Evolutionary conservation across 1,140 invertebrate genomes (phyloP), one percentile per base, ranked within the genome.

Genomic region (Megalopta genalis): DNA sequence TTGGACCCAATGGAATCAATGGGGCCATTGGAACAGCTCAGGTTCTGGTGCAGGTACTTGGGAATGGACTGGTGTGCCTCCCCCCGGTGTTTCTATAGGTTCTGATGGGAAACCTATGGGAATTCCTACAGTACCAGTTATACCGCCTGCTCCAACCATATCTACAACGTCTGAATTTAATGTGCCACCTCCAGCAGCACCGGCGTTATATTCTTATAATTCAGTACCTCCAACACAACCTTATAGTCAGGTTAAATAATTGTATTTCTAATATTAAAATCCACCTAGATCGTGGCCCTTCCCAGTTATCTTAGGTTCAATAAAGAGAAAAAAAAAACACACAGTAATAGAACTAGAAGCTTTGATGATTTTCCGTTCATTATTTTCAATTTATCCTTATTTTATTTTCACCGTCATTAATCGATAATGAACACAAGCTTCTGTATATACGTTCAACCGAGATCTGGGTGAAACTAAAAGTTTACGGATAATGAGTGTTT

Each of bases 1-100:
- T 65, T 95, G 95, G 94, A 93, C 92, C 80, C 93, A 93, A 63
- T 95, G 94, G 94, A 95, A 94, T 84, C 94, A 95, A 77, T 95
- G 94, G 95, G 94, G 94, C 91, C 91, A 93, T 88, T 88, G 77
- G 83, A 76, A 87, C 16, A 68, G 85, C 12, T 83, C 87, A 74
- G 81, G 73, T 74, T 80, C 92, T 68, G 90, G 92, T 78, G 81
- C 88, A 74, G 86, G 90, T 73, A 92, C 88, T 42, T 94, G 94
- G 93, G 93, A 92, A 73, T 94, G 93, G 93, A 92, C 90, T 77
- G 90, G 89, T 25, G 90, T 91, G 49, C 90, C 90, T 66, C 89
- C 91, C 10, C 89, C 91, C 54, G 91, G 90, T 75, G 91, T 90
- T 54, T 90, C 88, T 39, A 88, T 90, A 81, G 90, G 89, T 68